These are phyloP conservation scores for Corynorhinus townsendii DNA, from an alignment of 2,113 vertebrate genomes.

Conservation along the genomic window DNA sequence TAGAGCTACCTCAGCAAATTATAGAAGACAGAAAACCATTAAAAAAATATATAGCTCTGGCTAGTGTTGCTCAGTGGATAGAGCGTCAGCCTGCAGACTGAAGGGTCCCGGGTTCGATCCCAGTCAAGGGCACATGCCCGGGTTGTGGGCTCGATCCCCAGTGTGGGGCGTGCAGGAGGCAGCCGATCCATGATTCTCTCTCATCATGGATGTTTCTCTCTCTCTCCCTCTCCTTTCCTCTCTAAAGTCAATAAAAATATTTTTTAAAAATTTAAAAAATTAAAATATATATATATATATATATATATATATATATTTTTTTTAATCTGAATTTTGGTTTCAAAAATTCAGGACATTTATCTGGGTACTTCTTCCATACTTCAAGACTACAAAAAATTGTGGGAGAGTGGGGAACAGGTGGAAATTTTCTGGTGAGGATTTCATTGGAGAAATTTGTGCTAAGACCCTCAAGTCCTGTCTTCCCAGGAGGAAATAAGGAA, in stretches of 20 bases:
- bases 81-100: too few relatives aligned
- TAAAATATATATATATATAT: neutral
- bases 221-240: too few relatives aligned
- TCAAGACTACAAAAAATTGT: neutral
- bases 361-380: neutral
- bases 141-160: too few relatives aligned
- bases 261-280: too few relatives aligned
- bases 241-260: too few relatives aligned
- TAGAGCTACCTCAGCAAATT: neutral
- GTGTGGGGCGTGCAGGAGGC: too few relatives aligned
- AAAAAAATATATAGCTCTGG: too few relatives aligned
- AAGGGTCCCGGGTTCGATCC: too few relatives aligned
- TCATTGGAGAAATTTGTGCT: neutral
- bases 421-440: neutral
- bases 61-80: too few relatives aligned
- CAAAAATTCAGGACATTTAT: neutral
- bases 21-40: neutral
- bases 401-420: neutral
- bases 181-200: too few relatives aligned
- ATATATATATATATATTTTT: neutral
- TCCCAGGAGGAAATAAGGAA: neutral
- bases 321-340: neutral
- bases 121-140: too few relatives aligned
- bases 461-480: neutral
- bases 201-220: too few relatives aligned